Base-by-base conservation (phyloP, 2,797 vertebrate species). In the Threskiornis aethiopicus region DNA sequence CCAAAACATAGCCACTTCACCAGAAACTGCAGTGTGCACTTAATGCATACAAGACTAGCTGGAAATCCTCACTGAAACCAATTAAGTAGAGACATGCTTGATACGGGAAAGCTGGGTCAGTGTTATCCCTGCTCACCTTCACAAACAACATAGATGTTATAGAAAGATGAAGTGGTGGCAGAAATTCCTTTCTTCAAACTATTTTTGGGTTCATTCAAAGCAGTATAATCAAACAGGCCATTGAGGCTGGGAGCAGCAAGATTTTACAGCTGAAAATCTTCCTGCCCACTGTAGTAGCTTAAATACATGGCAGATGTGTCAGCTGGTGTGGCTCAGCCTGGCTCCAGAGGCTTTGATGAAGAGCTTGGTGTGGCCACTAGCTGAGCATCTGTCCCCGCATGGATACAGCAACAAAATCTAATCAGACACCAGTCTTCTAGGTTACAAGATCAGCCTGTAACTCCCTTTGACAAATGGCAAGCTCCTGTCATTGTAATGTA, bases 41-140 rank as follows among this genome's bases (percentile, higher is more conserved):
- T 73, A 82, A 87, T n/a, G 41, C 37, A 52, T 18, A 12, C 28
- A 31, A 66, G 55, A 80, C 52, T 44, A 62, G 51, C 66, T 87
- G 67, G 47, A 85, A 96, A 92, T 92, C 70, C 84, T 77, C 52
- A 49, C 83, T 49, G 88, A 92, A 94, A 77, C 55, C 83, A 80
- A 46, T 92, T 70, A 82, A 91, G 19, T 15, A 70, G 55, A 89
- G 67, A 59, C 28, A 69, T 0, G 0, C 8, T n/a, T 61, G 85
- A 41, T 10, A 59, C 0, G 0, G 85, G 55, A 84, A 84, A 97
- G 62, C 54, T 2, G 1, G 44, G 59, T 62, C 1, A 3, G 41
- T 37, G 52, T 46, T 58, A 71, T 10, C 62, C 19, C 39, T 58
- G 41, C 73, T 73, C 70, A 84, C n/a, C 67, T 76, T 46, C 77